Conservation (phyloP, 2,113 vertebrate species). For the Todiramphus saurophagus region DNA sequence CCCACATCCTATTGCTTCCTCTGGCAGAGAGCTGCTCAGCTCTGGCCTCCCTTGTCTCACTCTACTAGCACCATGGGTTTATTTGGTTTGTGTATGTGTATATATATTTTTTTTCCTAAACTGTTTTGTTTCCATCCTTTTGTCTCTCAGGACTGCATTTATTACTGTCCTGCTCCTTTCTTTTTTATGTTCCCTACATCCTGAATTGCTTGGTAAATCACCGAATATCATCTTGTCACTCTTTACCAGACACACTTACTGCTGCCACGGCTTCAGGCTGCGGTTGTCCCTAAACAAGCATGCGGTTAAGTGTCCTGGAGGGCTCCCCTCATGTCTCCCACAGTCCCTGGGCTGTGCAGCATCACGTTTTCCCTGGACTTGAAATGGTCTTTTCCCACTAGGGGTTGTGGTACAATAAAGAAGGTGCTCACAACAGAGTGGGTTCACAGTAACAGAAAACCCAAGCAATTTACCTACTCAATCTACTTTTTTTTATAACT, state of each 20-base stretch:
- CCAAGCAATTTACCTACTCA: not conserved
- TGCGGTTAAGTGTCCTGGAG: not conserved
- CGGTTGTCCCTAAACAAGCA: not conserved
- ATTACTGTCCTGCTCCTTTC: not conserved
- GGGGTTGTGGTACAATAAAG: not conserved
- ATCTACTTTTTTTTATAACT: not conserved
- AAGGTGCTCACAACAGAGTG: not conserved
- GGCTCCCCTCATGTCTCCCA: not conserved
- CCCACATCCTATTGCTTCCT: fast-evolving
- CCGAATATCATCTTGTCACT: not conserved
- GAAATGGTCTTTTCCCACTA: not conserved
- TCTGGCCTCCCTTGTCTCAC: not conserved
- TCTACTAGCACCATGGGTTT: not conserved
- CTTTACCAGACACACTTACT: not conserved
- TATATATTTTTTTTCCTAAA: not conserved
- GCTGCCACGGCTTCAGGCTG: not conserved
- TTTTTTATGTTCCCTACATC: not conserved
- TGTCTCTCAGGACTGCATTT: not conserved
- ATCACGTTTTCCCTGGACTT: not conserved
- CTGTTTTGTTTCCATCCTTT: not conserved
- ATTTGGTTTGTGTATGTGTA: not conserved
- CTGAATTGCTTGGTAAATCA: conserved; percentile 14
- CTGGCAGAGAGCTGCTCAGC: not conserved
- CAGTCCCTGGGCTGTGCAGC: not conserved
- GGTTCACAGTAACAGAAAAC: not conserved